These are phyloP conservation scores for Poeciliopsis paucimaculata DNA, from an alignment of 2,797 vertebrate species.

Conservation along the genomic window DNA sequence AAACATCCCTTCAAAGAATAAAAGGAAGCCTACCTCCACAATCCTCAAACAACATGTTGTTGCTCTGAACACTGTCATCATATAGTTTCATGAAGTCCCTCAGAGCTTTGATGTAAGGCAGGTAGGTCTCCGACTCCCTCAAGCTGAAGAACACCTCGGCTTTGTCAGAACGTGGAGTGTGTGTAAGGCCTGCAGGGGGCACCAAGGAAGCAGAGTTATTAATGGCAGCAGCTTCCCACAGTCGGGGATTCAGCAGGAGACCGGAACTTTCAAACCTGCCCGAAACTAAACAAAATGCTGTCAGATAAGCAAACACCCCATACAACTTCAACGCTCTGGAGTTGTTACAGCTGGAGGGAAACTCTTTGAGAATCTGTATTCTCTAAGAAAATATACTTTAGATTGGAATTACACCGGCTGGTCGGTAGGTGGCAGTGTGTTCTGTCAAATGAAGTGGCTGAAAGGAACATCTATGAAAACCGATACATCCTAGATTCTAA, in stretches of 20 bases:
- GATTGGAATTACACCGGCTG: neutral
- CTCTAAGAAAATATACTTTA: neutral
- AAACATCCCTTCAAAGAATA: neutral
- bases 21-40: constrained; percentile 82
- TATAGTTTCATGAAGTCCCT: constrained; percentile 82
- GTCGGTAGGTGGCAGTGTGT: neutral
- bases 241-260: neutral
- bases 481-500: neutral
- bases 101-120: constrained; percentile 79
- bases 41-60: constrained; percentile 84
- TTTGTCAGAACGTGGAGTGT: constrained; percentile 87
- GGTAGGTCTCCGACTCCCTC: constrained; percentile 70
- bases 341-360: neutral
- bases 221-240: neutral
- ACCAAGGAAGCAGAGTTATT: neutral
- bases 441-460: neutral
- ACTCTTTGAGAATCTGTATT: neutral
- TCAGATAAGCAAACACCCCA: neutral
- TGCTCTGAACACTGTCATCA: constrained; percentile 66
- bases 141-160: constrained; percentile 83
- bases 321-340: neutral
- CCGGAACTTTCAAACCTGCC: neutral
- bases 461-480: neutral
- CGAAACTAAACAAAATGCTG: neutral
- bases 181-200: constrained; percentile 84